Base-by-base conservation (phyloP, 2,888 invertebrate genomes). In the Cephalotes varians region DNA sequence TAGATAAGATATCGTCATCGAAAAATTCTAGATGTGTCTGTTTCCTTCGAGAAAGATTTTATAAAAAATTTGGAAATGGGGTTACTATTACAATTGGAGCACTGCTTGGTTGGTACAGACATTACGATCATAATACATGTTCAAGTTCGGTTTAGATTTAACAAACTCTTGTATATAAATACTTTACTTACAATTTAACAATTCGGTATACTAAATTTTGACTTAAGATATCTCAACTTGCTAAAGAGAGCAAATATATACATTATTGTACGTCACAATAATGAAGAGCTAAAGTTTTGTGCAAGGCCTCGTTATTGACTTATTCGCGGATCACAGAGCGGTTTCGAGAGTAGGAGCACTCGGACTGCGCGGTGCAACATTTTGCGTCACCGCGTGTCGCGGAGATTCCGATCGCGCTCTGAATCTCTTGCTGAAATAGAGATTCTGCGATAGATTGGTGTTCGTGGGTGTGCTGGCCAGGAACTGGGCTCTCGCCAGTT, bases 291-390 rank as follows among this genome's bases (percentile, higher is more conserved):
- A 65, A 44, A 62, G 25, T 34, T 1, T 65, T 31, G 28, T 15
- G 28, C 37, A 28, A 76, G 28, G 15, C 2, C 9, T 65, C n/a
- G 40, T 65, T 54, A 71, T 56, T 34, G 15, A 21, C 6, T 15
- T 60, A 56, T 69, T 56, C 44, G 15, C 49, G 10, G 54, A 90
- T 94, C 92, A 94, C 47, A 94, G 90, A 49, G 94, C 94, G 58
- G 94, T 94, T 85, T 94, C 94, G 58, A 94, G 87, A 25, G 94
- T 91, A 1, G 94, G 94, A 0, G 94, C 94, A 85, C 94, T 94
- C 5, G 94, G 93, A 79, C 94, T 93, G 40, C 94, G 93, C 21
- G 73, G 62, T n/a, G 93, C 82, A 1, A 94, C 93, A 56, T 92
- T 91, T 47, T 92, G 92, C 1, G 88, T 90, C 4, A 86, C 67